Conservation (phyloP, 2,797 vertebrate genomes). For the Nannoperca obscura region DNA sequence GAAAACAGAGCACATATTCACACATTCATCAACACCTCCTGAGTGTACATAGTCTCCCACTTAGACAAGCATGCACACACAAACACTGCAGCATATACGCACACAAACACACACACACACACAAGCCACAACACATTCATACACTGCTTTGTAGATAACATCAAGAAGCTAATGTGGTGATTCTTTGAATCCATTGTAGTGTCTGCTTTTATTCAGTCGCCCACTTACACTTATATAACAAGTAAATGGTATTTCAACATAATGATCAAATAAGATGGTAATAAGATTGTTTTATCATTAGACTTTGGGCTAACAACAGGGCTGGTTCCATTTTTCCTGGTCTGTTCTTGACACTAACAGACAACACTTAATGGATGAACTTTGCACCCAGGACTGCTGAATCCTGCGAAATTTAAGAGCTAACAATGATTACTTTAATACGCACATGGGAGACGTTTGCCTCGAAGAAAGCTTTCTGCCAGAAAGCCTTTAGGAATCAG, state of each 20-base stretch:
- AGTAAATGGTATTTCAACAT: slow-evolving; percentile 36
- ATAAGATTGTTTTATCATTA: slow-evolving; percentile 34
- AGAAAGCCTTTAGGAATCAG: too few species aligned
- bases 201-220: slow-evolving; percentile 37
- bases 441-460: too few species aligned
- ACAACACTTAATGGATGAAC: neutral
- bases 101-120: slow-evolving; percentile 18
- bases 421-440: neutral
- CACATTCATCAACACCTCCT: slow-evolving; percentile 57
- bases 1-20: slow-evolving; percentile 55
- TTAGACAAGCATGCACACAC: slow-evolving; percentile 21
- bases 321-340: neutral
- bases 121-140: slow-evolving; percentile 17
- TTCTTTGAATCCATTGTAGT: slow-evolving; percentile 48
- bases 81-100: slow-evolving; percentile 5
- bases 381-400: neutral
- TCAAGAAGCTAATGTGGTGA: slow-evolving; percentile 37
- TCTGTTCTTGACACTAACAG: slow-evolving; percentile 9
- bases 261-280: slow-evolving; percentile 30
- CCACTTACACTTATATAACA: slow-evolving; percentile 55
- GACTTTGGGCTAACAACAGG: slow-evolving; percentile 10
- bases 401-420: neutral
- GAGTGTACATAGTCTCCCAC: slow-evolving; percentile 32
- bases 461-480: too few species aligned
- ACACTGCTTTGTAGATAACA: slow-evolving; percentile 33